Evolutionary conservation across 2,888 invertebrate species (phyloP), one percentile per base, ranked within the genome.

Genomic region (Cerastoderma edule): DNA sequence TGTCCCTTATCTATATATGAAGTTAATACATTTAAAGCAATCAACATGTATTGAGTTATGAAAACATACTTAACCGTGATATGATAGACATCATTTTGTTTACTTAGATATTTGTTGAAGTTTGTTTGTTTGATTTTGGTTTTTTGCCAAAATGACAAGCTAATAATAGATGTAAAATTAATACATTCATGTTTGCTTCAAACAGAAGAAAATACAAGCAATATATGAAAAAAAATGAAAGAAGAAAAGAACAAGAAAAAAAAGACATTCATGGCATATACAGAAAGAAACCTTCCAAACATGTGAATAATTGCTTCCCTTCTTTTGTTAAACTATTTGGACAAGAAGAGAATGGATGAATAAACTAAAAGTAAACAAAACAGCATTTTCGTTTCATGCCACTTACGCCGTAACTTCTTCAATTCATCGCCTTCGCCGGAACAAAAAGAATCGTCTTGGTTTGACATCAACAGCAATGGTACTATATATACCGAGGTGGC

Each of bases 401-500:
- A 33, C 60, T 60, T 39, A 60, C 60, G 22, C 4, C 22, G 35
- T 22, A 60, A 10, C 1, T 22, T 24, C 22, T 39, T 60, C 0
- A 60, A 24, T 24, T 60, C 60, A 10, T 39, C 39, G 1, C 39
- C 60, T 1, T 60, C 60, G 13, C 60, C 60, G 19, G 72, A 56
- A 46, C 72, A 72, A 32, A 72, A 72, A 5, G 65, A 48, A 6
- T 57, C 72, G 22, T 72, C 72, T 24, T 33, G 32, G 28, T 60
- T 66, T 5, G 67, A 60, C 39, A 73, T 54, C 44, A 73, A 19
- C 33, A 73, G 33, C 16, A 73, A 54, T 8, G 73, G 73, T 27
- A 73, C 56, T 4, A 73, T 54, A 16, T 73, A 73, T 13, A 39
- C 57, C n/a, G 73, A 53, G 5, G 68, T 50, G n/a, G 73, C 73